Conservation (phyloP, 2,888 invertebrate genomes). For the Acleris cristana region DNA sequence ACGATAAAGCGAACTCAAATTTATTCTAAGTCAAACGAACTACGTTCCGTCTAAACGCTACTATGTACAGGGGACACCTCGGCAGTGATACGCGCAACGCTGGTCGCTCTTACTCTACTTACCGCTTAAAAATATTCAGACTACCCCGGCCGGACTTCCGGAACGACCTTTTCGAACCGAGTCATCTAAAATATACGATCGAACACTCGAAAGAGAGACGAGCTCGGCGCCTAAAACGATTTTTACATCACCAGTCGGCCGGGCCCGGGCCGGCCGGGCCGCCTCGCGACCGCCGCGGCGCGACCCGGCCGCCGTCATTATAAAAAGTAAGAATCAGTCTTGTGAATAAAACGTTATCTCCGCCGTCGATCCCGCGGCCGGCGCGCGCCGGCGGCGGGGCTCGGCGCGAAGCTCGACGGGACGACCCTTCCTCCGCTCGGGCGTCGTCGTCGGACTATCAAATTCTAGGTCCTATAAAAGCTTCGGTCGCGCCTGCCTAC, state of each 20-base stretch:
- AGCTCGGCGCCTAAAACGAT: conserved; percentile 38
- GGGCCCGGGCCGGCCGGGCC: conserved; percentile 69
- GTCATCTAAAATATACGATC: conserved; percentile 53
- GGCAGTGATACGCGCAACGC: conserved; percentile 76
- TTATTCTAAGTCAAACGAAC: conserved; percentile 53
- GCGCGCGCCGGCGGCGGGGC: conserved; percentile 61
- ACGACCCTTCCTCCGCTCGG: conserved; percentile 6
- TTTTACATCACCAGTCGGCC: conserved; percentile 66
- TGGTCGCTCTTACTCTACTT: conserved; percentile 63
- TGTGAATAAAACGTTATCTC: conserved; percentile 68
- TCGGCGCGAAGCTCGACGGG: conserved; percentile 63
- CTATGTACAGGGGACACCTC: conserved; percentile 69
- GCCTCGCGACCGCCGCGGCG: conserved; percentile 42
- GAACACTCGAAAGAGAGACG: conserved; percentile 42
- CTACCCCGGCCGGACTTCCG: conserved; percentile 51
- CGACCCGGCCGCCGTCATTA: conserved; percentile 63
- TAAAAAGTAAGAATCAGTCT: conserved; percentile 81
- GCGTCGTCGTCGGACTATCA: background rate
- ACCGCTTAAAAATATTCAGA: conserved; percentile 61
- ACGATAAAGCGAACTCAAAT: conserved; percentile 55
- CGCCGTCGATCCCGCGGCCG: conserved; percentile 53
- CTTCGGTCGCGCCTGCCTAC: conserved; percentile 47
- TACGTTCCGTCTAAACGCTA: conserved; percentile 51
- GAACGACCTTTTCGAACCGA: conserved; percentile 51
- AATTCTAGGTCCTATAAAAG: background rate